A percentile compares a stretch with the other conserved stretches of the same genome.
These are phyloP conservation scores for Orthosia cruda DNA, from an alignment of 2,888 invertebrate species.

Conservation along the genomic window DNA sequence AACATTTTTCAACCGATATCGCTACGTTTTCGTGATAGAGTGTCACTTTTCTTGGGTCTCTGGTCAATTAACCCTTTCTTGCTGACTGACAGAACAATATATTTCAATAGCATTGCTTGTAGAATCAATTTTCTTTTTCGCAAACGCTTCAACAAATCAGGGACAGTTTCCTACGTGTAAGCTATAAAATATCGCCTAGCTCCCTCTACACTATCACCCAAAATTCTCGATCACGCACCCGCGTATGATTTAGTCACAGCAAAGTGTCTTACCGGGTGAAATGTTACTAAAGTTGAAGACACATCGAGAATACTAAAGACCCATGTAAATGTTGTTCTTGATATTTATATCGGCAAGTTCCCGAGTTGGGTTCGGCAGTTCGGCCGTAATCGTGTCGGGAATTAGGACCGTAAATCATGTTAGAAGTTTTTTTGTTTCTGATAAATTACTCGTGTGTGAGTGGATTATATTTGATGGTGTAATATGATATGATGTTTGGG, in stretches of 20 bases:
- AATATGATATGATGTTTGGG: neutral
- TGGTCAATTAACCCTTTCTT: neutral
- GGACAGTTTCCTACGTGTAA: neutral
- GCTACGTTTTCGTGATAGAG: too few species aligned
- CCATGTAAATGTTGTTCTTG: constrained; percentile 83
- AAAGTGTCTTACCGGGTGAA: constrained; percentile 83
- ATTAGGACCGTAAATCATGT: constrained; percentile 76
- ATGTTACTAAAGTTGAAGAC: constrained; percentile 83
- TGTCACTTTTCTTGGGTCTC: too few species aligned
- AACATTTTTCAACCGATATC: too few species aligned
- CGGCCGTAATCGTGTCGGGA: constrained; percentile 68
- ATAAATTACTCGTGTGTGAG: constrained; percentile 62
- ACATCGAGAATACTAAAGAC: constrained; percentile 81
- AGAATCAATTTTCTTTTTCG: neutral
- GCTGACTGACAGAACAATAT: too few species aligned
- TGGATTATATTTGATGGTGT: constrained; percentile 60
- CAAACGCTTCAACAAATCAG: neutral
- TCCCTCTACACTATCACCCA: constrained; percentile 22
- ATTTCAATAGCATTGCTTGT: neutral
- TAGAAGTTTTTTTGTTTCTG: constrained; percentile 67
- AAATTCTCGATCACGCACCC: constrained; percentile 58
- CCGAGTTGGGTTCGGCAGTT: constrained; percentile 73
- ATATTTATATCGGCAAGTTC: constrained; percentile 81
- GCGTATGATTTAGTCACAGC: constrained; percentile 82
- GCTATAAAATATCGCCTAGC: constrained; percentile 45